phyloP scores from a whole-genome alignment of 2,797 vertebrate species.

The Platyrinchus mystaceus region DNA sequence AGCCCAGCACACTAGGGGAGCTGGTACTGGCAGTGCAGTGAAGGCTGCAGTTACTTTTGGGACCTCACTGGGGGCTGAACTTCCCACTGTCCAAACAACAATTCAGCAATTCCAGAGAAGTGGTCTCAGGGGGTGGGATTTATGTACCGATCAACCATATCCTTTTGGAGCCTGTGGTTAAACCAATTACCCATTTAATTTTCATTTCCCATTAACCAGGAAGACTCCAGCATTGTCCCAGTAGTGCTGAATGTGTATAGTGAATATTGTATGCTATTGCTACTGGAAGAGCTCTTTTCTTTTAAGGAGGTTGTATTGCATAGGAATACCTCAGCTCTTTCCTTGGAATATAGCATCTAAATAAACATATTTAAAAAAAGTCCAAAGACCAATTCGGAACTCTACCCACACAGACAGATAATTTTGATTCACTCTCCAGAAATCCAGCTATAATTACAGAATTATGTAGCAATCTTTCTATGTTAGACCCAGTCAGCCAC shows the following conservation, averaged over 20 bases:
- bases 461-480: background rate
- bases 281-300: background rate
- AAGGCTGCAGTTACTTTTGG: background rate
- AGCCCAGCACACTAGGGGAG: background rate
- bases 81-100: background rate
- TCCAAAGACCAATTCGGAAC: background rate
- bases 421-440: background rate
- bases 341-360: background rate
- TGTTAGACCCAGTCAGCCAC: background rate
- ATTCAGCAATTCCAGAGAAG: background rate
- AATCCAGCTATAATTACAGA: background rate
- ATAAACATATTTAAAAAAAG: background rate
- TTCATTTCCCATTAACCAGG: background rate
- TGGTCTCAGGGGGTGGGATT: background rate
- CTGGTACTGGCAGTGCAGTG: background rate
- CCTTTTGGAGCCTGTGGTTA: background rate
- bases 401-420: background rate
- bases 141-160: fast-evolving
- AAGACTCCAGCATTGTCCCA: background rate
- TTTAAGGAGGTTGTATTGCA: background rate
- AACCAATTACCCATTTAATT: background rate
- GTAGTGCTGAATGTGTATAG: background rate
- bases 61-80: background rate
- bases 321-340: background rate
- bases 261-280: background rate